Percentiles rank a stretch among this genome's conserved stretches.
Conservation (phyloP, 2,888 invertebrate species). For the Oscheius sp. region DNA sequence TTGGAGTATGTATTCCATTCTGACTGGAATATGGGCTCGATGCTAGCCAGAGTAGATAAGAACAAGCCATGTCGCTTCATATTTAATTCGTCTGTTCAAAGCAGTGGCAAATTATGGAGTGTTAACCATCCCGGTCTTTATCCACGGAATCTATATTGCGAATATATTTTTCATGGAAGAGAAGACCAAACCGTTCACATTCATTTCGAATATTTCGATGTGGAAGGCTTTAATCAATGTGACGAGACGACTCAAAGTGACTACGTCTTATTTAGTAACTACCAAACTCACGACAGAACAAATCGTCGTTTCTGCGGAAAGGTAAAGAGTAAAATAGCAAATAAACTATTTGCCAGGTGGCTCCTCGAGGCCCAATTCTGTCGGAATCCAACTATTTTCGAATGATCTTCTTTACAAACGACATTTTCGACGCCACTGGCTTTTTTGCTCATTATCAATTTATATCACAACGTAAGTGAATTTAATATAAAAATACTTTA, state of each 20-base stretch:
- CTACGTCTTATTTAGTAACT: conserved; percentile 95
- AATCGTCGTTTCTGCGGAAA: conserved; percentile 88
- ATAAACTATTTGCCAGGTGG: conserved; percentile 10
- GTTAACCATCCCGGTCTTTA: conserved; percentile 85
- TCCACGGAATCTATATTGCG: conserved; percentile 86
- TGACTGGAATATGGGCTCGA: conserved; percentile 54
- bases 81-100: conserved; percentile 83
- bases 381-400: conserved; percentile 80
- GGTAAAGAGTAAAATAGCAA: background rate
- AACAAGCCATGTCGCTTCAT: conserved; percentile 79
- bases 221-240: conserved; percentile 83
- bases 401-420: conserved; percentile 91
- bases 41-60: conserved; percentile 51
- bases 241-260: conserved; percentile 90
- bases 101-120: conserved; percentile 81
- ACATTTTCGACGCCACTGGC: conserved; percentile 89
- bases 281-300: conserved; percentile 86
- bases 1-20: conserved; percentile 54
- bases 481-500: background rate
- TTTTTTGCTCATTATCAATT: conserved; percentile 92
- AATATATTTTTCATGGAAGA: conserved; percentile 85
- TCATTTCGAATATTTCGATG: conserved; percentile 88
- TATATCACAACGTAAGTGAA: conserved; percentile 43
- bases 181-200: conserved; percentile 75
- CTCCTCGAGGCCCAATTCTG: conserved; percentile 49